A percentile compares a stretch with the other conserved stretches of the same genome.
These are phyloP conservation scores for Nettapus auritus DNA, from an alignment of 2,113 vertebrate genomes.

Conservation along the genomic window DNA sequence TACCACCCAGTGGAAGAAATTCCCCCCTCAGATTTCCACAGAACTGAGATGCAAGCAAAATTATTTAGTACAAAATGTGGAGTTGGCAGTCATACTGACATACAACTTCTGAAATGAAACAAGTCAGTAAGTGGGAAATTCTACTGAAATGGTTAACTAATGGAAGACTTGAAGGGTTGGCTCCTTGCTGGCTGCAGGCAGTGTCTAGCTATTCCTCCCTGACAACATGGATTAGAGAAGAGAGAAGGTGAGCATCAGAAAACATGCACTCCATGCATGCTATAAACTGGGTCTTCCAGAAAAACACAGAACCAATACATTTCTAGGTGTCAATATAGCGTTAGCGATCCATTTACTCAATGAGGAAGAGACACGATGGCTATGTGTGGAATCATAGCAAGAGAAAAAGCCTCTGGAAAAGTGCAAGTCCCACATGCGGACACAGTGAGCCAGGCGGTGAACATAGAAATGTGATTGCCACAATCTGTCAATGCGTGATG, in stretches of 20 bases:
- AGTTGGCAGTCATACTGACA: not conserved
- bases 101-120: not conserved
- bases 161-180: not conserved
- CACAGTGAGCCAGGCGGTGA: not conserved
- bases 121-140: not conserved
- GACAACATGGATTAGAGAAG: not conserved
- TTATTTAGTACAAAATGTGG: not conserved
- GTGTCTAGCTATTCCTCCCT: not conserved
- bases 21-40: not conserved
- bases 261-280: not conserved
- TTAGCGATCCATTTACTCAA: not conserved
- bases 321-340: not conserved
- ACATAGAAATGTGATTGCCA: not conserved
- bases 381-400: not conserved
- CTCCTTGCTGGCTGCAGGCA: not conserved
- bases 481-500: accelerated
- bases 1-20: not conserved
- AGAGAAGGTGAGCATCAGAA: not conserved
- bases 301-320: not conserved
- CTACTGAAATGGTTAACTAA: not conserved
- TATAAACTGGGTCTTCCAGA: not conserved
- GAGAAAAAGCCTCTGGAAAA: not conserved
- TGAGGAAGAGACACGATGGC: not conserved
- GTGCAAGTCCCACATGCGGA: not conserved
- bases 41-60: not conserved